Conservation (phyloP, 2,888 invertebrate species). For the Ochlodes sylvanus region DNA sequence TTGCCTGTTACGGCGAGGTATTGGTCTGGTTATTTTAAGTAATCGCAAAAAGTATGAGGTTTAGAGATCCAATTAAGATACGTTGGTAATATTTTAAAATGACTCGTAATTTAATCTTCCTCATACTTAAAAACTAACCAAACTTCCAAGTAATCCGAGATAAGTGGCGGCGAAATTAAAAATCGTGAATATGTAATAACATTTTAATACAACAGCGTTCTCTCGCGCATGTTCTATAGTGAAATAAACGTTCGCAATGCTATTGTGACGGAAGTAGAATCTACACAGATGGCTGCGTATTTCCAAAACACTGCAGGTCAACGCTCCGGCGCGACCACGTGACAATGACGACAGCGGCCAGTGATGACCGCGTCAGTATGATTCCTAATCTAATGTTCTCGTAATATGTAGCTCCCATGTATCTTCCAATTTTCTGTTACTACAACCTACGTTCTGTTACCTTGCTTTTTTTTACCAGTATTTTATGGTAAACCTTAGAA, state of each 20-base stretch:
- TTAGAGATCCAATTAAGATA: conserved; percentile 27
- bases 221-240: conserved; percentile 40
- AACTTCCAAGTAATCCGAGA: conserved; percentile 53
- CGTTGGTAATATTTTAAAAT: conserved; percentile 17
- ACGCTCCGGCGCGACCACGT: conserved; percentile 72
- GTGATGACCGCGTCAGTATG: conserved; percentile 32
- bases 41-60: conserved; percentile 10
- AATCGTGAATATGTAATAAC: conserved; percentile 33
- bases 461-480: no score
- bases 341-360: conserved; percentile 66
- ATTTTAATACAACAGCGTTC: background rate
- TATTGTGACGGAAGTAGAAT: conserved; percentile 38
- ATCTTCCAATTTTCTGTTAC: conserved; percentile 12
- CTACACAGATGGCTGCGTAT: conserved; percentile 59
- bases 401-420: conserved; percentile 48
- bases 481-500: no score
- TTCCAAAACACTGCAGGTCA: conserved; percentile 81
- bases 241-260: conserved; percentile 27
- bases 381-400: conserved; percentile 60
- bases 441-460: conserved; percentile 17
- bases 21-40: background rate
- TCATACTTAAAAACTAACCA: conserved; percentile 54
- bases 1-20: background rate
- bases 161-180: conserved; percentile 56
- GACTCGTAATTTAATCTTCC: conserved; percentile 49